Evolutionary conservation across 2,888 invertebrate genomes (phyloP), one percentile per base, ranked within the genome.

Genomic region (Drosophila cyrtoloma): DNA sequence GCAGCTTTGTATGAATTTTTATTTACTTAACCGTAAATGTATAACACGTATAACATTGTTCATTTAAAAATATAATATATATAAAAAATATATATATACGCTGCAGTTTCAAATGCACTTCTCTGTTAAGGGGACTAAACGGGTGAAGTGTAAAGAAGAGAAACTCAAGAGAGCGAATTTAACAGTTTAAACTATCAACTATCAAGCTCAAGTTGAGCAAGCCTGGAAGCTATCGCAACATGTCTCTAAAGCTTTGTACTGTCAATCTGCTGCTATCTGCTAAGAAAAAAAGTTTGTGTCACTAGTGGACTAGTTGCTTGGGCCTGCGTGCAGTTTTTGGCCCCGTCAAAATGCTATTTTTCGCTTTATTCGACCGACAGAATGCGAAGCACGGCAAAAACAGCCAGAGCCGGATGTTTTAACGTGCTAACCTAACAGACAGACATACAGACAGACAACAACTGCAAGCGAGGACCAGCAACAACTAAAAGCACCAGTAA

Each of bases 281-380:
- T 14, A 28, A 42, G 19, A 55, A 10, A 52, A 53, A 57, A 35
- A 6, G 50, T n/a, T 53, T 50, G 37, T 50, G 65, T 42, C 69
- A 69, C 69, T 63, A 9, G 47, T 47, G 63, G 65, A 68, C 66
- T 62, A 65, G 52, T 30, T 51, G 51, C 77, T 68, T 53, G 50
- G 57, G 55, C 44, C 58, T 33, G 44, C 57, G 19, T 3, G 28
- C 30, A 79, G 68, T 76, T 72, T 58, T 19, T 76, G 65, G 62
- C 52, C 47, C 78, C 82, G 86, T 82, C 75, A 81, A 86, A 86
- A 86, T 77, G 86, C 86, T 79, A 86, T 86, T 86, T 86, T 86
- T 89, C 84, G 86, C 89, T 86, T 82, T 77, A 84, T 86, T 89
- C 86, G 77, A 89, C 84, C 82, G 86, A 89, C 86, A 86, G 81